phyloP scores from a whole-genome alignment of 2,888 invertebrate genomes.

The Cepaea hortensis region DNA sequence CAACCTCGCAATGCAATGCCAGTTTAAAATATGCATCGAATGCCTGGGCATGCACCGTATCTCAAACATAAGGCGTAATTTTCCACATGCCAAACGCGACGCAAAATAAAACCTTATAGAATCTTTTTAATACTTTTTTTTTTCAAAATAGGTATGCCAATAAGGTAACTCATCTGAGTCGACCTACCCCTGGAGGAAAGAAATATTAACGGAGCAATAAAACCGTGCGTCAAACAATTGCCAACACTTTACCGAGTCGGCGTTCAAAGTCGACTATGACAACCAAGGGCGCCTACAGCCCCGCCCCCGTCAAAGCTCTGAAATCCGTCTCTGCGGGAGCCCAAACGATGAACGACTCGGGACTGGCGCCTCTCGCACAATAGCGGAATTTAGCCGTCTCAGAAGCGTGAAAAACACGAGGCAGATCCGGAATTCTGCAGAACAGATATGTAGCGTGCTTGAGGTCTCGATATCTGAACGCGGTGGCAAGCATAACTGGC shows the following conservation, averaged over 20 bases:
- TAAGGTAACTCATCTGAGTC: background rate
- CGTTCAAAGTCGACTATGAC: slow-evolving; percentile 24
- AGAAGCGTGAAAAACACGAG: background rate
- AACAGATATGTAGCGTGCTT: too few species aligned
- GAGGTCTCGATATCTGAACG: too few species aligned
- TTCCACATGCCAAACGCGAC: too few species aligned
- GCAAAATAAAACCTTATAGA: too few species aligned
- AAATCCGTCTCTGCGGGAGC: slow-evolving; percentile 14
- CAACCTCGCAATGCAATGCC: too few species aligned
- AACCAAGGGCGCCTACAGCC: background rate
- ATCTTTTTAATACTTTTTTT: too few species aligned
- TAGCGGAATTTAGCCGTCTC: slow-evolving; percentile 18
- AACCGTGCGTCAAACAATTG: background rate
- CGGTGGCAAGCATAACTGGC: too few species aligned
- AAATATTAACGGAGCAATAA: slow-evolving; percentile 24
- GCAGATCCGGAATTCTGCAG: too few species aligned
- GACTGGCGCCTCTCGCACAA: slow-evolving; percentile 48
- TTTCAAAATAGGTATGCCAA: too few species aligned
- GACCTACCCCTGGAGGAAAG: background rate
- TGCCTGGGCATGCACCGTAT: too few species aligned
- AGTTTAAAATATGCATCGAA: too few species aligned
- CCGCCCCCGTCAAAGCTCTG: background rate
- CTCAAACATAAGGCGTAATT: too few species aligned
- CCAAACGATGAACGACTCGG: slow-evolving; percentile 24
- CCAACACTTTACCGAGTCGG: background rate